Base-by-base conservation (phyloP, 1,140 invertebrate genomes). In the Galendromus occidentalis region DNA sequence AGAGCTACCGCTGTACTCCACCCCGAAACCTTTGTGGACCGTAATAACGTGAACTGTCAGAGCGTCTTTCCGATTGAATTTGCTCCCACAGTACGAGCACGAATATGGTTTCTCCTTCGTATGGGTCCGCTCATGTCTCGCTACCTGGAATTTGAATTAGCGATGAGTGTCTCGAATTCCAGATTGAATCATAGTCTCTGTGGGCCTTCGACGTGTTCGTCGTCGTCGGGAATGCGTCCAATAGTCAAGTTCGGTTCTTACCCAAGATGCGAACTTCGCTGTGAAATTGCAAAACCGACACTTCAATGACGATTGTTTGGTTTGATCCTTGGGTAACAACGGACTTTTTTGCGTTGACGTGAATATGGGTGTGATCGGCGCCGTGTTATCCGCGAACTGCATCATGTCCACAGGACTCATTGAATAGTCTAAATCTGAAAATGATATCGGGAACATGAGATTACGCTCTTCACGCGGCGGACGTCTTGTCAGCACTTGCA, bases 41-140 rank as follows among this genome's bases (percentile, higher is more conserved):
- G 51, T 59, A 14, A 59, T 59, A 2, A 59, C 51, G 22, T 59
- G 51, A 17, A 59, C 51, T 14, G 51, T 59, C 22, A 59, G 22
- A 9, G 51, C 51, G 51, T 59, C 51, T 25, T 59, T 59, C 33
- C 51, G 51, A 22, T 71, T 70, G 65, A 73, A 74, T n/a, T 69
- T 69, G 14, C 71, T 68, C 7, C 73, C 72, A 67, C 73, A 74
- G 42, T 73, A 69, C 28, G 72, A 69, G 67, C 73, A 74, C 1
- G 69, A 69, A 17, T 71, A 66, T 7, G 72, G 73, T 41, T 73
- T 71, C 65, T 73, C 71, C 41, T 72, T 73, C 5, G 72, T 72
- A 45, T 73, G 72, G 7, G 72, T 73, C 41, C 70, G 39, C 25
- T 72, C 44, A 45, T 72, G 71, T 17, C 66, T 28, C 20, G 25